These are phyloP conservation scores for Bombus haemorrhoidalis DNA, from an alignment of 1,140 invertebrate genomes.

Conservation along the genomic window DNA sequence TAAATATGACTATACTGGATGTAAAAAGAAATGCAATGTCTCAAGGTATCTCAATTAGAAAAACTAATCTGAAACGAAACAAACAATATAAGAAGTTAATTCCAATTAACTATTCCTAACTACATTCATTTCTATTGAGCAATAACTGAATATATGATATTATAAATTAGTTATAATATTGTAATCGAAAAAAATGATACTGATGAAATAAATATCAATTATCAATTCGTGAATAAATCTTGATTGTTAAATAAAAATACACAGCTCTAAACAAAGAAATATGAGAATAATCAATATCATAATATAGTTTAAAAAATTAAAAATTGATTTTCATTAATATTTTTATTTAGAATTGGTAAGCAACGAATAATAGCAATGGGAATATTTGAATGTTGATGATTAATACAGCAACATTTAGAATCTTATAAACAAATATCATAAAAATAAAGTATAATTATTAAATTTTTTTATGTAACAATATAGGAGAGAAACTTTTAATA, in stretches of 20 bases:
- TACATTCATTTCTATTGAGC: slow-evolving; percentile 15
- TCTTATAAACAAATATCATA: neutral
- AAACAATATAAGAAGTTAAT: neutral
- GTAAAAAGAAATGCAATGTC: neutral
- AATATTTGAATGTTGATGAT: slow-evolving; percentile 15
- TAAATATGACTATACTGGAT: neutral
- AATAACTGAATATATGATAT: neutral
- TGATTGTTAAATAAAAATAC: slow-evolving; percentile 4
- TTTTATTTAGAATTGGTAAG: neutral
- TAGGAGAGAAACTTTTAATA: slow-evolving; percentile 1
- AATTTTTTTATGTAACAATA: neutral
- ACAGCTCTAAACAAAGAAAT: slow-evolving; percentile 3
- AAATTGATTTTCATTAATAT: slow-evolving; percentile 12
- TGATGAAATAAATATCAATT: slow-evolving; percentile 24
- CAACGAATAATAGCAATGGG: neutral
- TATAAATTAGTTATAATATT: slow-evolving; percentile 18
- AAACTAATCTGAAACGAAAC: neutral
- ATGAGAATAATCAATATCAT: neutral
- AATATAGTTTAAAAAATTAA: slow-evolving; percentile 1
- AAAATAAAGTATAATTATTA: neutral
- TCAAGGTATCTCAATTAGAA: neutral
- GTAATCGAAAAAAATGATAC: neutral
- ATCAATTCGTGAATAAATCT: neutral
- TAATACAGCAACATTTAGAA: neutral
- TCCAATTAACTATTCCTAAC: slow-evolving; percentile 8